Base-by-base conservation (phyloP, 2,888 invertebrate genomes). In the Nymphalis urticae region DNA sequence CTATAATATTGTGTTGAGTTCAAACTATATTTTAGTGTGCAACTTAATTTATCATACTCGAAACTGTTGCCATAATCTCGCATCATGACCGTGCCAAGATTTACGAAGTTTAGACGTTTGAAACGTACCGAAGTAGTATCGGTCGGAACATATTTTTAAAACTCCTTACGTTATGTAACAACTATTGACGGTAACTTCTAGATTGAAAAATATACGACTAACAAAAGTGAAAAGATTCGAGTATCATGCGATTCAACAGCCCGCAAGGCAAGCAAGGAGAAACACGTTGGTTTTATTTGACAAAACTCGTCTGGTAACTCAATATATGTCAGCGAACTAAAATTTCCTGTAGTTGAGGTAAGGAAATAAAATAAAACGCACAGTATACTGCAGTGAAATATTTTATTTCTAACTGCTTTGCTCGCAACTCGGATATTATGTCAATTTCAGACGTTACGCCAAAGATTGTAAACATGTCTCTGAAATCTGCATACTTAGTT, bases 321-420 rank as follows among this genome's bases (percentile, higher is more conserved):
- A 17, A 62, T 62, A 62, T 48, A 64, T 56, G 54, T 56, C 54
- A 64, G 64, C 47, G 48, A 56, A 64, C 47, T 64, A 67, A 86
- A 85, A 87, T 87, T 87, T 87, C 84, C 85, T 84, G 77, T 59
- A 65, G 81, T 82, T 80, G 78, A 80, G 82, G 81, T 81, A 77
- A 74, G 74, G 78, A 84, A 86, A 87, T 86, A 81, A 84, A 88
- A 86, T 86, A 86, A 87, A 87, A 83, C 79, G 76, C 73, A 79
- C 80, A 80, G 79, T 79, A 73, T 77, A 70, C 75, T 75, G 75
- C 76, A 75, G 74, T 75, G 75, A 79, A 77, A 79, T 79, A 81
- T 84, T 85, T 81, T 81, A 76, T 78, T 77, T 76, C 76, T 75
- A 72, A 73, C 75, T 75, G 73, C 73, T 60, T 72, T 62, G 47